Evolutionary conservation across 2,797 vertebrate species (phyloP).

Genomic region (Paramormyrops hopkinsi): DNA sequence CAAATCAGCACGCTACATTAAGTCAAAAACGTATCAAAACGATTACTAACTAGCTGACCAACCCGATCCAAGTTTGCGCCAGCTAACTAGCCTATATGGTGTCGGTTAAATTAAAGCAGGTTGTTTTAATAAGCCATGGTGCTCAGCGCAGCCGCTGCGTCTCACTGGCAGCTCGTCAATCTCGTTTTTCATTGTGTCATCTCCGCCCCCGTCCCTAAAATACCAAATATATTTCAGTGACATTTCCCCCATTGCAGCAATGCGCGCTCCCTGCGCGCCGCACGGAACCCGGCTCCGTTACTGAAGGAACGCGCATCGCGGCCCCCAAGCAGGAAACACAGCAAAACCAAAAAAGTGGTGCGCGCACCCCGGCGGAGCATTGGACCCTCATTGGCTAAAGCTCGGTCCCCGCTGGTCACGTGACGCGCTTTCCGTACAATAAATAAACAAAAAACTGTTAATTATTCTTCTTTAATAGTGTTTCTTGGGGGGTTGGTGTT

Average conservation of each 20-base stretch:
- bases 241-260: slow-evolving; percentile 65
- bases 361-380: slow-evolving; percentile 48
- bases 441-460: slow-evolving; percentile 58
- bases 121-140: slow-evolving; percentile 15
- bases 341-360: slow-evolving; percentile 38
- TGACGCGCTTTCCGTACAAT: slow-evolving; percentile 63
- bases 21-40: not conserved
- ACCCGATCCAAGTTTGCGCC: not conserved
- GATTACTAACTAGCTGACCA: slow-evolving; percentile 6
- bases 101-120: not conserved
- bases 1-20: not conserved
- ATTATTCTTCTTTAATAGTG: not conserved
- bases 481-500: slow-evolving; percentile 29
- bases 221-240: slow-evolving; percentile 53
- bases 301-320: slow-evolving; percentile 49
- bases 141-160: not conserved
- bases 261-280: slow-evolving; percentile 58
- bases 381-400: slow-evolving; percentile 50
- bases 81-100: not conserved
- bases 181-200: slow-evolving; percentile 23
- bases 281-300: slow-evolving; percentile 38
- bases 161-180: not conserved
- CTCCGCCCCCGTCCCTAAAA: slow-evolving; percentile 47
- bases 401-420: slow-evolving; percentile 55
- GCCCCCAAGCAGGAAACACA: slow-evolving; percentile 40